These are phyloP conservation scores for Geotrupes spiniger DNA, from an alignment of 2,888 invertebrate genomes.

Conservation along the genomic window DNA sequence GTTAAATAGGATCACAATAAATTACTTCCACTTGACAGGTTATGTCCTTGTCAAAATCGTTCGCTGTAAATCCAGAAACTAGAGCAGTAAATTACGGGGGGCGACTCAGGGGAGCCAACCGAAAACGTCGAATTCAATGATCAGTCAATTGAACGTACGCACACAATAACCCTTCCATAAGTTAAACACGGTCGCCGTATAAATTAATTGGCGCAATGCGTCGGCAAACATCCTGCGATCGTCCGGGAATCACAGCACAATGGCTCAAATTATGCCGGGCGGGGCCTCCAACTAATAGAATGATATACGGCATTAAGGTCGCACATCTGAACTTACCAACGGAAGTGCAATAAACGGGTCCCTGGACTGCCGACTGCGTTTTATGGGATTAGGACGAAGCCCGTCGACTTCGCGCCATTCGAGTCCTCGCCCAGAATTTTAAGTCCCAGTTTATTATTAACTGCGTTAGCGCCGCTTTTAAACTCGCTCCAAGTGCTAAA, in stretches of 20 bases:
- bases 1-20: too few relatives aligned
- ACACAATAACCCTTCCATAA: slow-evolving; percentile 23
- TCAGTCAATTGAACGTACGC: slow-evolving; percentile 27
- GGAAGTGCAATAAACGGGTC: slow-evolving; percentile 29
- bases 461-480: too few relatives aligned
- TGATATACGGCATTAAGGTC: slow-evolving; percentile 28
- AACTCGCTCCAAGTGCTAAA: too few relatives aligned
- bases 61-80: too few relatives aligned
- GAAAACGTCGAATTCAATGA: slow-evolving; percentile 29
- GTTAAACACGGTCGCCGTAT: slow-evolving; percentile 25
- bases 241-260: slow-evolving; percentile 26
- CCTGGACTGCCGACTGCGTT: slow-evolving; percentile 22
- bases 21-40: too few relatives aligned
- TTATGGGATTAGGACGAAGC: slow-evolving; percentile 9
- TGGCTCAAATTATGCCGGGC: slow-evolving; percentile 31
- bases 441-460: too few relatives aligned
- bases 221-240: slow-evolving; percentile 19
- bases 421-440: too few relatives aligned
- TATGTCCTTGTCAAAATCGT: too few relatives aligned
- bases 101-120: slow-evolving; percentile 16
- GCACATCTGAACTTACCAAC: slow-evolving; percentile 25
- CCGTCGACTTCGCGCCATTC: background rate
- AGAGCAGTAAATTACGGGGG: background rate
- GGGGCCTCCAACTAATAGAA: slow-evolving; percentile 30
- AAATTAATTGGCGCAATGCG: slow-evolving; percentile 26